These are phyloP conservation scores for Himalopsyche japonica DNA, from an alignment of 2,888 invertebrate species.

Conservation along the genomic window DNA sequence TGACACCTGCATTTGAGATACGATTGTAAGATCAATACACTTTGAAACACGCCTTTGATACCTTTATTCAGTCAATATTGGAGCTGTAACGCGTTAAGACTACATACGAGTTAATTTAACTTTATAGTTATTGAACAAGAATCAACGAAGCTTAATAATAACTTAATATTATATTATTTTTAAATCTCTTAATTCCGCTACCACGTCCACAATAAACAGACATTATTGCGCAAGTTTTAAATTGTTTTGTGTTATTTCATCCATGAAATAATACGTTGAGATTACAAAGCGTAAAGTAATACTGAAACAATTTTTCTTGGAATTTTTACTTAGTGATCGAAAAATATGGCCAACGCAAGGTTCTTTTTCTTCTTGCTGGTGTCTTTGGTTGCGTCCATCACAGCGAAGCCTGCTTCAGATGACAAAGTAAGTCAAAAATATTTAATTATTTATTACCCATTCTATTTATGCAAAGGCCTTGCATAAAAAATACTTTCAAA, in stretches of 20 bases:
- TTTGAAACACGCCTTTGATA: not conserved
- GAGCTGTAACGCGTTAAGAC: not conserved
- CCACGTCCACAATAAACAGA: not conserved
- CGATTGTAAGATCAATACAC: not conserved
- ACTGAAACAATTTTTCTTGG: not conserved
- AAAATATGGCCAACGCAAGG: constrained; percentile 8
- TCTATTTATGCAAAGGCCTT: too few species aligned
- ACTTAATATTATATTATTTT: not conserved
- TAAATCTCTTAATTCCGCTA: not conserved
- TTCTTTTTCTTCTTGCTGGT: not conserved
- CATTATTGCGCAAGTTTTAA: not conserved
- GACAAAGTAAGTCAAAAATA: constrained; percentile 9
- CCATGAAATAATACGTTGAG: not conserved
- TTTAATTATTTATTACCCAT: not conserved
- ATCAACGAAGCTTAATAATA: not conserved
- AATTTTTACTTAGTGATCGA: not conserved
- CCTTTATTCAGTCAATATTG: not conserved
- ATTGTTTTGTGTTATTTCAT: not conserved
- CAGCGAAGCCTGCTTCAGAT: not conserved
- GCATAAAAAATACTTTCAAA: too few species aligned
- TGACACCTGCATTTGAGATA: not conserved
- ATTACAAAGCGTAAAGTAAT: not conserved
- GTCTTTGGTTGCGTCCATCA: not conserved
- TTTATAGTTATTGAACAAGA: not conserved
- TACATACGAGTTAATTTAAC: not conserved